Percentiles rank a stretch among this genome's conserved stretches.
phyloP scores from a whole-genome alignment of 2,113 vertebrate genomes.

The Coturnix japonica region DNA sequence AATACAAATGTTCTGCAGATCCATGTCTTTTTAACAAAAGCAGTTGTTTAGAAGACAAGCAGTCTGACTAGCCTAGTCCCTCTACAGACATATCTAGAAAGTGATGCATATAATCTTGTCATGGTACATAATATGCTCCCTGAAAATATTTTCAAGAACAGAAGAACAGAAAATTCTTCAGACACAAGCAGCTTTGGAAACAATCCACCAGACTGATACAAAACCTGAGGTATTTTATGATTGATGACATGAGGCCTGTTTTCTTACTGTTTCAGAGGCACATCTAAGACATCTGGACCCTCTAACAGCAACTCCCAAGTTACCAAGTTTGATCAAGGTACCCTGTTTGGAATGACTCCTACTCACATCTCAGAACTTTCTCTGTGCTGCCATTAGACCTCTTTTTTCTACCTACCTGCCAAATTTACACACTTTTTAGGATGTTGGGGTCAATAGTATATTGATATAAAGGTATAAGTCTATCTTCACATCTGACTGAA shows the following conservation, averaged over 20 bases:
- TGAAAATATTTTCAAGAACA: slow-evolving; percentile 34
- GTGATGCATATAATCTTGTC: not conserved
- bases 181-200: slow-evolving; percentile 15
- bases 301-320: too few relatives aligned
- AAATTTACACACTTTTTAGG: not conserved
- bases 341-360: accelerated
- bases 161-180: slow-evolving; percentile 12
- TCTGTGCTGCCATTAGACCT: not conserved
- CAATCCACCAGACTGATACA: not conserved
- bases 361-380: not conserved
- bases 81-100: not conserved
- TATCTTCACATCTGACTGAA: not conserved
- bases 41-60: not conserved
- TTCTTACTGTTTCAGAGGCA: accelerated
- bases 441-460: not conserved
- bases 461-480: not conserved
- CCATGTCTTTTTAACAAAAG: not conserved
- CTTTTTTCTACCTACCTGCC: not conserved
- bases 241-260: accelerated
- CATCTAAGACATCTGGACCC: too few relatives aligned
- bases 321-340: too few relatives aligned
- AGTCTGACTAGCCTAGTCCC: not conserved
- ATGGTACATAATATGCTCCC: not conserved
- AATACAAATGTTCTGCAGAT: not conserved
- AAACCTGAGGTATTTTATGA: not conserved